Evolutionary conservation across 92 coral and sea anemone species (phyloP).

Genomic region (Paramuricea clavata): DNA sequence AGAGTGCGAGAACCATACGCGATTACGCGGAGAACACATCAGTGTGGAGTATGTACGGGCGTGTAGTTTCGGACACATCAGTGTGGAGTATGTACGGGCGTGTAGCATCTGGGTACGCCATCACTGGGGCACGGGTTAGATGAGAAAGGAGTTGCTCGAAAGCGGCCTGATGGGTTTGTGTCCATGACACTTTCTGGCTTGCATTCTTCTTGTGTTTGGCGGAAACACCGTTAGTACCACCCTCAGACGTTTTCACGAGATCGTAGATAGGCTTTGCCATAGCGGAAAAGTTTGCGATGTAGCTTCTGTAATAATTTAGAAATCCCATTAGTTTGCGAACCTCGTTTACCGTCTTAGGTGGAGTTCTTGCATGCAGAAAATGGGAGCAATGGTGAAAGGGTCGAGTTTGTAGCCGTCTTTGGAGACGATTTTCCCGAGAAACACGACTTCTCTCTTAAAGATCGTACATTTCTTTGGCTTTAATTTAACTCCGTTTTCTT

Average conservation of each 20-base stretch:
- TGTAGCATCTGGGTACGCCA: conserved; percentile 60
- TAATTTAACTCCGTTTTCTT: conserved; percentile 69
- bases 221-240: background rate
- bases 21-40: conserved; percentile 41
- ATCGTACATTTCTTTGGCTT: conserved; percentile 68
- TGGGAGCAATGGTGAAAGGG: conserved; percentile 63
- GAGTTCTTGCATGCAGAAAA: conserved; percentile 56
- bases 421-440: conserved; percentile 69
- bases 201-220: conserved; percentile 9
- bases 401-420: conserved; percentile 63
- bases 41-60: conserved; percentile 49
- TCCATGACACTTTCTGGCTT: conserved; percentile 45
- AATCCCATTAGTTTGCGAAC: conserved; percentile 70
- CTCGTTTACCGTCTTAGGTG: conserved; percentile 70
- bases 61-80: conserved; percentile 59
- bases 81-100: conserved; percentile 51
- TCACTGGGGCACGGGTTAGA: conserved; percentile 52
- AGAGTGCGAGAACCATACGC: conserved; percentile 63
- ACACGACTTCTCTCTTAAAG: conserved; percentile 62
- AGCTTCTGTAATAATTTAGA: conserved; percentile 65
- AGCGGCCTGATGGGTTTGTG: conserved; percentile 68
- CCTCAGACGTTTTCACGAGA: conserved; percentile 37
- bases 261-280: conserved; percentile 62
- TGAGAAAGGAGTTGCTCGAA: conserved; percentile 39
- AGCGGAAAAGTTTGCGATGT: conserved; percentile 59